Base-by-base conservation (phyloP, 2,888 invertebrate species). In the Mythimna impura region DNA sequence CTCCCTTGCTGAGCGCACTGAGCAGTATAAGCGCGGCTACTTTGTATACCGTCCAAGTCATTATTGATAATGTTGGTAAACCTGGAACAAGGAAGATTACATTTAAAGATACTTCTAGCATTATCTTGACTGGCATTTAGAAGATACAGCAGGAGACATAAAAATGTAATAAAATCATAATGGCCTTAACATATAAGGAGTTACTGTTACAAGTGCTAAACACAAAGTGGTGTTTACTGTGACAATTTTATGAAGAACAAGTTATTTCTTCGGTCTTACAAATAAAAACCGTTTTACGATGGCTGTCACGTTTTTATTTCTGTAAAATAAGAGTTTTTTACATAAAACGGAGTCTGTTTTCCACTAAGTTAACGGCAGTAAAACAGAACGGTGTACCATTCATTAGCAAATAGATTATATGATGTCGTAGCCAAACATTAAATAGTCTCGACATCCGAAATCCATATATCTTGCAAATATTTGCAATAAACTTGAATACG, bases 1-100 rank as follows among this genome's bases (percentile, higher is more conserved):
- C 91, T 75, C 96, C 96, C 76, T 93, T 94, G 83, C 93, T 92
- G 63, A 95, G 88, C 1, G 93, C 88, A 76, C 93, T 90, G 71
- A 95, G 91, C 22, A 95, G 86, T 71, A 96, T 88, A 55, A 96
- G 82, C 0, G 91, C 90, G 8, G 92, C 92, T 40, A 94, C 93
- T 87, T 91, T 93, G 84, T 91, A 92, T 66, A 93, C 85, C 20
- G 85, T 87, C 88, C 89, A 88, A 94, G 93, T 93, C 84, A 85
- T 93, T 62, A n/a, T 67, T 30, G 54, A 65, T 71, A 71, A 69
- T 71, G 30, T 58, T 66, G 64, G 78, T 73, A 58, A 61, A 83
- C 86, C 93, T 93, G 92, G 69, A 90, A 91, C 87, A 89, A 90
- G 75, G 69, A 73, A 74, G 30, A 73, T 20, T 47, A 2, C 4